Evolutionary conservation across 2,797 vertebrate genomes (phyloP).

Genomic region (Falco naumanni): DNA sequence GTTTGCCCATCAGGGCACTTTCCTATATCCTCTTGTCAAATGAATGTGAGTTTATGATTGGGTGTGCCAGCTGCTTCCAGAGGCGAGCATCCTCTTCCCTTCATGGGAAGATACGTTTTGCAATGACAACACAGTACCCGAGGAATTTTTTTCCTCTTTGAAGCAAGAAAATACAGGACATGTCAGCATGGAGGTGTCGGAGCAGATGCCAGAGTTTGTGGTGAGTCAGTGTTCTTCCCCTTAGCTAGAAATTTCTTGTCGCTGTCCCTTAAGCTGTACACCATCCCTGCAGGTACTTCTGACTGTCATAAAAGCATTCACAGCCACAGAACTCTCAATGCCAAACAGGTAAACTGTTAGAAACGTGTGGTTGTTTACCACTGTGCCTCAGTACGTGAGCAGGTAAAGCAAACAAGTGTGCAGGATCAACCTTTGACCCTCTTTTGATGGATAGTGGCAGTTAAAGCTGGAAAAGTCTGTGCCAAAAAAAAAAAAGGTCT

Average conservation of each 20-base stretch:
- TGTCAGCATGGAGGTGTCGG: not conserved
- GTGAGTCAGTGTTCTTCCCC: not conserved
- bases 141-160: not conserved
- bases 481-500: not conserved
- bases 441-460: not conserved
- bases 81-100: not conserved
- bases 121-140: not conserved
- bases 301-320: not conserved
- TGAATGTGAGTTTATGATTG: not conserved
- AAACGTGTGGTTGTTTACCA: not conserved
- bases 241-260: not conserved
- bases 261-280: not conserved
- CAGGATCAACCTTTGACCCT: not conserved
- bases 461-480: not conserved
- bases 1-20: not conserved
- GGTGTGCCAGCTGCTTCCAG: not conserved
- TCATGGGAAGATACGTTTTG: not conserved
- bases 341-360: not conserved
- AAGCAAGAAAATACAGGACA: not conserved
- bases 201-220: not conserved
- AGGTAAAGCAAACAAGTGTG: not conserved
- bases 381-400: not conserved
- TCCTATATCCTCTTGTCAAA: not conserved
- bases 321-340: accelerated
- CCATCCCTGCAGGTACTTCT: too few species aligned